Evolutionary conservation across 2,888 invertebrate species (phyloP).

Genomic region (Scelioninae gen. 1): DNA sequence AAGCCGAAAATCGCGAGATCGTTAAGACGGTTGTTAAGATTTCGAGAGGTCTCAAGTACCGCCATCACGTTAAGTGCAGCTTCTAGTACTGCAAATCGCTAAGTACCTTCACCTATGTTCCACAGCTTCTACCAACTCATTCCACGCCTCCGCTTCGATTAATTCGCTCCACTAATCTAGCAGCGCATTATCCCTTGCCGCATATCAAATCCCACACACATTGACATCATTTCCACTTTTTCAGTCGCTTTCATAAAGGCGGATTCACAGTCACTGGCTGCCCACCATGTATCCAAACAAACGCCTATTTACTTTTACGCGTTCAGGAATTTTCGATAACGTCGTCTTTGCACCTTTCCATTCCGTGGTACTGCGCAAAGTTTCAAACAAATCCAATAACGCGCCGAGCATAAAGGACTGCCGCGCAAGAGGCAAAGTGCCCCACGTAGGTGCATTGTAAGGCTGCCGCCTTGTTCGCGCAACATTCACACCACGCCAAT

Average conservation of each 20-base stretch:
- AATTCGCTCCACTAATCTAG: conserved; percentile 56
- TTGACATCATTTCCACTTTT: no score
- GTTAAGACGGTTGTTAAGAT: conserved; percentile 67
- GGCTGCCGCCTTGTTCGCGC: conserved; percentile 40
- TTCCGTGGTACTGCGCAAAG: conserved; percentile 77
- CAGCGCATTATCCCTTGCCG: conserved; percentile 11
- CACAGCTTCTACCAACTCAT: background rate
- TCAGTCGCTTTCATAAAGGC: conserved; percentile 23
- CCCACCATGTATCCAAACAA: conserved; percentile 27
- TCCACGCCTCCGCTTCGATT: conserved; percentile 48
- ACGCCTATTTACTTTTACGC: conserved; percentile 65
- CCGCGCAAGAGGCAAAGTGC: conserved; percentile 36
- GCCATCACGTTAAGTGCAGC: conserved; percentile 67
- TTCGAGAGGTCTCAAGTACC: conserved; percentile 61
- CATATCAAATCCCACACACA: conserved; percentile 5
- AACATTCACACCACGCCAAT: conserved; percentile 34
- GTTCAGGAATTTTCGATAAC: conserved; percentile 56
- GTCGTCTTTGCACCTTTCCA: conserved; percentile 52
- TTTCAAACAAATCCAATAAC: conserved; percentile 83
- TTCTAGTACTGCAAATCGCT: conserved; percentile 57
- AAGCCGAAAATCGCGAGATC: conserved; percentile 64
- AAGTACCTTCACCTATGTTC: conserved; percentile 61
- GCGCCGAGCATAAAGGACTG: conserved; percentile 70
- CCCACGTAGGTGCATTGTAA: conserved; percentile 56
- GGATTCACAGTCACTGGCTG: conserved; percentile 33